Evolutionary conservation across 2,797 vertebrate genomes (phyloP), one percentile per base, ranked within the genome.

Genomic region (Lepus townsendii): DNA sequence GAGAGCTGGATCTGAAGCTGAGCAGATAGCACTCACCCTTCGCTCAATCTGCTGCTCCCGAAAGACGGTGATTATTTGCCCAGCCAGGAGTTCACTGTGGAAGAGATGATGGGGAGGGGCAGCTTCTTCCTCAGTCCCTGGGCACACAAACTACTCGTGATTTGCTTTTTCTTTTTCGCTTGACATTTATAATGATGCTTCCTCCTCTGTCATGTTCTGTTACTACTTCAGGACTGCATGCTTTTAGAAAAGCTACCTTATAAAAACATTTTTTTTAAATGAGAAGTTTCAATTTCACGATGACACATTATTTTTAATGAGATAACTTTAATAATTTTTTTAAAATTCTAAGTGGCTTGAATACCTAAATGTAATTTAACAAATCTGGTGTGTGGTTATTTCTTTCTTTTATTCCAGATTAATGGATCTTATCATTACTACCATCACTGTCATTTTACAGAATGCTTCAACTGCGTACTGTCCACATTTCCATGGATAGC

Each of bases 191-290:
- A 90, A n/a, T 93, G 20, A 47, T 89, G 4, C 92, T 83, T 92
- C 9, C 75, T 94, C 26, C 80, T 85, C 87, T 96, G 91, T 93
- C 60, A 50, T 82, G 60, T 88, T 95, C 63, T 93, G 10, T 57
- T 83, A 80, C 87, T 77, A 66, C 19, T 83, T 68, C 80, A 50
- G 35, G 63, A 78, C 63, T 87, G 38, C 20, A 12, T 90, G 85
- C 63, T 73, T 79, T 24, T 54, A 47, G 42, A 47, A 47, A 47
- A 47, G 7, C 7, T 47, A 47, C 17, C 42, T 78, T 87, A 27
- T n/a, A 78, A 60, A 87, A 95, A 76, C 14, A 60, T 52, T 93
- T 85, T 16, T 80, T 93, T 93, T 19, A 73, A 84, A 42, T 85
- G 38, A 35, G 12, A 89, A 83, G 20, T 80, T 95, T 83, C 22